These are phyloP conservation scores for Aphelenchoides besseyi DNA, from an alignment of 1,140 invertebrate species.

Conservation along the genomic window DNA sequence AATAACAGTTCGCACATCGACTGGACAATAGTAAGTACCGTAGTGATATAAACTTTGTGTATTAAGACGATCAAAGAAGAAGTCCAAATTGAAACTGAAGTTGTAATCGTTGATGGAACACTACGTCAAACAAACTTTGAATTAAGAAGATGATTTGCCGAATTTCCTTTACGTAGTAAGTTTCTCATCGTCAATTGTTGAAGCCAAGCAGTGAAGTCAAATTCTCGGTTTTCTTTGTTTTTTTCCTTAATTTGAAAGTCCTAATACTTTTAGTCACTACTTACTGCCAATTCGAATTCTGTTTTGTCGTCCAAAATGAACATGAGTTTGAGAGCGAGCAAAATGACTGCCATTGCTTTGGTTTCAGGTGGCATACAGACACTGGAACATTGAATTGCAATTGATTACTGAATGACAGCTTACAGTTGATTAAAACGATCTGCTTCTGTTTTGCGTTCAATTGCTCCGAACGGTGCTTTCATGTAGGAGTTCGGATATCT, in stretches of 20 bases:
- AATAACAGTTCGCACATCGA: neutral
- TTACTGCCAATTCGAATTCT: neutral
- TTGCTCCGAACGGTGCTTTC: neutral
- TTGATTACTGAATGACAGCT: neutral
- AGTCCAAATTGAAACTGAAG: neutral
- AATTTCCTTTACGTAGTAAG: neutral
- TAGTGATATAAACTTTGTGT: neutral
- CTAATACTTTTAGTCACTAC: neutral
- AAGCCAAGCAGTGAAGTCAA: neutral
- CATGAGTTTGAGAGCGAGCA: neutral
- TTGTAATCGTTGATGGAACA: neutral
- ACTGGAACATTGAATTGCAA: neutral
- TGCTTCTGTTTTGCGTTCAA: neutral
- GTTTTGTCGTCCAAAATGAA: conserved; percentile 12
- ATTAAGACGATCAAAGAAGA: neutral
- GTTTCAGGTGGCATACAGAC: neutral
- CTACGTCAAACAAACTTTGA: neutral
- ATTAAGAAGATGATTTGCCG: neutral
- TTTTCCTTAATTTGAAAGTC: neutral
- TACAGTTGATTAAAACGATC: neutral
- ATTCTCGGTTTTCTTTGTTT: neutral
- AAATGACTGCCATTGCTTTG: conserved; percentile 12
- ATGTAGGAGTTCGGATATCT: neutral
- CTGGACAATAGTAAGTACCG: neutral
- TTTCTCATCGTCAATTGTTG: neutral